phyloP scores from a whole-genome alignment of 2,113 vertebrate genomes.

The Corvus cornix region DNA sequence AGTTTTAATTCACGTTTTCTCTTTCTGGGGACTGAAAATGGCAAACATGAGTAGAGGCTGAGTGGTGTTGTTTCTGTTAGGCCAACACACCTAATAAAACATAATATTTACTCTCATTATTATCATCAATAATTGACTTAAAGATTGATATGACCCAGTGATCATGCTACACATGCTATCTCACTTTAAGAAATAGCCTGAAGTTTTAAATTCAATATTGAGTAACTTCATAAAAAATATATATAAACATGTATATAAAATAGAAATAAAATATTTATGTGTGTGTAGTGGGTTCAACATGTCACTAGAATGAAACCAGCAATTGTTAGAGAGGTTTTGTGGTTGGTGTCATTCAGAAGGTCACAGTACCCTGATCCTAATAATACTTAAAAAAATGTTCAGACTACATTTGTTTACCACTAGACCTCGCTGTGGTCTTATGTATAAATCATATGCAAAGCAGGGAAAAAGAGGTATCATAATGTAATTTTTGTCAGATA shows the following conservation, averaged over 20 bases:
- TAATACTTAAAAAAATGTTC: background rate
- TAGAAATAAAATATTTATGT: background rate
- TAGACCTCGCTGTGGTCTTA: background rate
- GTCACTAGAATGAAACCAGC: background rate
- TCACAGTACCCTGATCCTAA: background rate
- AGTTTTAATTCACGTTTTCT: constrained; percentile 31
- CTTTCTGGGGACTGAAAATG: constrained; percentile 1
- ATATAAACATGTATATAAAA: background rate
- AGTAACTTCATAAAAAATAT: background rate
- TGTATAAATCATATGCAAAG: background rate
- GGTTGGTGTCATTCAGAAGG: background rate
- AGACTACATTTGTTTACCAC: background rate
- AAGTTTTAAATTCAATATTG: background rate
- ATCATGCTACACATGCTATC: background rate
- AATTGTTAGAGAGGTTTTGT: background rate
- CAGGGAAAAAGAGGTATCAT: background rate
- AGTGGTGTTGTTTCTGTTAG: background rate
- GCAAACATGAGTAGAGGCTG: background rate
- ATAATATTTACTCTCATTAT: constrained; percentile 12
- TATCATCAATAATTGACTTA: background rate
- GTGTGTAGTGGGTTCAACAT: background rate
- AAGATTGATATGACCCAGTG: background rate
- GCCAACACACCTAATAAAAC: background rate
- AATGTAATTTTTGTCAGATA: background rate
- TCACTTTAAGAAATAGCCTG: background rate